Conservation (phyloP, 2,888 invertebrate genomes). For the Aphodius granarius region DNA sequence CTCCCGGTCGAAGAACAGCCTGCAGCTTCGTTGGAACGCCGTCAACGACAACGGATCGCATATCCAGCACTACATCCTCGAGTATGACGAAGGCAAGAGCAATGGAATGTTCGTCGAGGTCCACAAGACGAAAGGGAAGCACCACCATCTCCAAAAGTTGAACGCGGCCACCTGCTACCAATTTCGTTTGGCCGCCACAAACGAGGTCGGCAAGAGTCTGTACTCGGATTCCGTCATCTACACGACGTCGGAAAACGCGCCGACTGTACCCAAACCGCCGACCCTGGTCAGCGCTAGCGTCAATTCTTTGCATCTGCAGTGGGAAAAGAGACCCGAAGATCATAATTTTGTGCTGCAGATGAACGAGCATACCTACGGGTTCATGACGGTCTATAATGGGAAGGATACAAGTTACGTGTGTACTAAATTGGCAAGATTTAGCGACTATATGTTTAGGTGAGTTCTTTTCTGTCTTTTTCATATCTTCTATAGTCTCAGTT, state of each 20-base stretch:
- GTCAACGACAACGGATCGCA: conserved; percentile 80
- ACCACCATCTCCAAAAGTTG: conserved; percentile 74
- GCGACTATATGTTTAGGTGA: conserved; percentile 76
- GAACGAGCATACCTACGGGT: conserved; percentile 58
- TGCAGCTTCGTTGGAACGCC: conserved; percentile 72
- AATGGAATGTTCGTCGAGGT: conserved; percentile 71
- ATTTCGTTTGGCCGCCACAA: conserved; percentile 82
- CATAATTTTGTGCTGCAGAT: conserved; percentile 83
- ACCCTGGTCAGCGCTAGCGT: conserved; percentile 65
- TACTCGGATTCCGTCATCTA: conserved; percentile 70
- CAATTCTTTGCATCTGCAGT: conserved; percentile 68
- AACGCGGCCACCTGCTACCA: conserved; percentile 78
- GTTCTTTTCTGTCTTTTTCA: neutral
- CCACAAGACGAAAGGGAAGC: conserved; percentile 72
- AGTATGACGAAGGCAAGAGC: conserved; percentile 73
- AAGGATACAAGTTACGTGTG: conserved; percentile 70
- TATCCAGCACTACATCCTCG: conserved; percentile 74
- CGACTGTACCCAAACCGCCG: conserved; percentile 78
- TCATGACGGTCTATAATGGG: conserved; percentile 76
- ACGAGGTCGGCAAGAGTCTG: conserved; percentile 75
- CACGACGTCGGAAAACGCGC: conserved; percentile 79
- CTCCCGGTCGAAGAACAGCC: conserved; percentile 69
- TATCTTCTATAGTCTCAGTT: too few species aligned
- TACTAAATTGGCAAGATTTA: conserved; percentile 68
- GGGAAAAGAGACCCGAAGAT: conserved; percentile 75